Evolutionary conservation across 2,113 vertebrate species (phyloP).

Genomic region (Paratilapia polleni): DNA sequence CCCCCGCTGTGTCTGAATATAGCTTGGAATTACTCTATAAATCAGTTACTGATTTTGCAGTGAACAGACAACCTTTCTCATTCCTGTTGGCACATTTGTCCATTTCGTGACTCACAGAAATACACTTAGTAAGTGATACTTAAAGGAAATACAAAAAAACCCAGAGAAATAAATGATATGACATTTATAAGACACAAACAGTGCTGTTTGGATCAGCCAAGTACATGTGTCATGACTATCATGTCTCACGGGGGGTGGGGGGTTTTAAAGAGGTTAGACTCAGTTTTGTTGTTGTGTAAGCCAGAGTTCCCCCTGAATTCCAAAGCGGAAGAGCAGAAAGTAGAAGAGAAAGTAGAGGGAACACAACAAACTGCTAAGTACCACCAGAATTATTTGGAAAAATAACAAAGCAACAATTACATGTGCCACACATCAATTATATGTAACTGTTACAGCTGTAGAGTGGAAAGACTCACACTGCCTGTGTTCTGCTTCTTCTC

Average conservation of each 20-base stretch:
- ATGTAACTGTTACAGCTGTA: constrained; percentile 55
- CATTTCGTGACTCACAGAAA: neutral
- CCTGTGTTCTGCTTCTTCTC: constrained; percentile 52
- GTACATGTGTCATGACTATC: constrained; percentile 31
- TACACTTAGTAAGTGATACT: neutral
- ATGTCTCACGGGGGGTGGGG: neutral
- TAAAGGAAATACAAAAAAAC: neutral
- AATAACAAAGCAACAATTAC: constrained; percentile 72
- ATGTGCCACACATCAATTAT: constrained; percentile 68
- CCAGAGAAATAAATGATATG: neutral
- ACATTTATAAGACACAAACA: constrained; percentile 40
- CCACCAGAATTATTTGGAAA: constrained; percentile 62
- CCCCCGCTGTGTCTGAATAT: neutral
- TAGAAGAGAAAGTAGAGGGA: neutral
- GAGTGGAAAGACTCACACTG: constrained; percentile 26
- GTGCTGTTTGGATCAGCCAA: constrained; percentile 34
- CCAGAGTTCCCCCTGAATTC: constrained; percentile 45
- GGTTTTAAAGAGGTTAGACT: constrained; percentile 5
- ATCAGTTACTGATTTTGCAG: constrained; percentile 14
- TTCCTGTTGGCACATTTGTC: neutral
- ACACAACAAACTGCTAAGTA: constrained; percentile 40
- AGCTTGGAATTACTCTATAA: constrained; percentile 11
- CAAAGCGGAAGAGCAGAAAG: constrained; percentile 8
- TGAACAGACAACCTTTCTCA: constrained; percentile 6
- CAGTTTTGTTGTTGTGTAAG: constrained; percentile 30